Evolutionary conservation across 2,113 vertebrate genomes (phyloP).

Genomic region (Ancistrus triradiatus): DNA sequence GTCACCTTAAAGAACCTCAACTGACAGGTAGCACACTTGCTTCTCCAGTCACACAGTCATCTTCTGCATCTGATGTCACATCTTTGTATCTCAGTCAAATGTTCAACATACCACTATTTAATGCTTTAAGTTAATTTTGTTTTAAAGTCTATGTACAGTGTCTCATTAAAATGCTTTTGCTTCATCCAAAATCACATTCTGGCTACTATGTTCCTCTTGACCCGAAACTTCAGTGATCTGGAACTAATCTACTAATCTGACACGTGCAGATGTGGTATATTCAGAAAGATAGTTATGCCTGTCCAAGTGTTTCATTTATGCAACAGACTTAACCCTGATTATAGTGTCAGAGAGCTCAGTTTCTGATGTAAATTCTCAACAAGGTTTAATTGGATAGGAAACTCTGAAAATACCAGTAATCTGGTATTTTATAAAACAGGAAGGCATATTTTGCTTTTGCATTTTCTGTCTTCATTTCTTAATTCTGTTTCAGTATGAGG

Average conservation of each 20-base stretch:
- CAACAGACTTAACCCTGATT: slow-evolving; percentile 4
- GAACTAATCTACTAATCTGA: background rate
- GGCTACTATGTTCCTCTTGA: no score
- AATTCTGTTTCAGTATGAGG: no score
- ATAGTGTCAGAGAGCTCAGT: background rate
- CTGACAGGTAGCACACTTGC: slow-evolving; percentile 10
- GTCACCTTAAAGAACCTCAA: slow-evolving; percentile 18
- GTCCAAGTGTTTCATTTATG: background rate
- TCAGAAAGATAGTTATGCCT: background rate
- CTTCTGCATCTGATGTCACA: background rate
- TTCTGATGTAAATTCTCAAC: background rate
- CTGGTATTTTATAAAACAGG: slow-evolving; percentile 2
- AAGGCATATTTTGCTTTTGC: background rate
- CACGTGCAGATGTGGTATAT: background rate
- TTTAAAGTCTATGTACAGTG: no score
- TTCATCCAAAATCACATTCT: no score
- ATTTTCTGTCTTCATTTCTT: no score
- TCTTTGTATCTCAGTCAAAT: background rate
- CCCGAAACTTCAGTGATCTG: background rate
- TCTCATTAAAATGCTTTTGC: no score
- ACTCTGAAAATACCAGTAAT: background rate
- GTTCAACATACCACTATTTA: no score
- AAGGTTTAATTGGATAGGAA: background rate
- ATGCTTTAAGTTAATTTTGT: no score
- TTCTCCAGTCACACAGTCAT: background rate